Conservation (phyloP, 2,113 vertebrate species). For the Sorex fumeus region DNA sequence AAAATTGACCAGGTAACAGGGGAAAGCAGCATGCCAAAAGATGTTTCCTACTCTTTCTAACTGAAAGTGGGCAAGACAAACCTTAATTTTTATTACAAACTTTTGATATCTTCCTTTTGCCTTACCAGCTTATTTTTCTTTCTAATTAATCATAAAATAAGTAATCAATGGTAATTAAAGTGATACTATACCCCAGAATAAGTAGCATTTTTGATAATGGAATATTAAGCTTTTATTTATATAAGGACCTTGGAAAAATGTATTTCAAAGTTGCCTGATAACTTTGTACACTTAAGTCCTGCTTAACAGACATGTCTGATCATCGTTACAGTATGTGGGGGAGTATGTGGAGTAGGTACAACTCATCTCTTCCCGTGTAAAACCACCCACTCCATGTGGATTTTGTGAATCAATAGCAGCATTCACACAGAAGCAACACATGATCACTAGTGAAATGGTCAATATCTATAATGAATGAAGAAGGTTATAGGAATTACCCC, state of each 20-base stretch:
- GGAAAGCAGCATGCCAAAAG: background rate
- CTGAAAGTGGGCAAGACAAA: background rate
- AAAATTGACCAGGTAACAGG: background rate
- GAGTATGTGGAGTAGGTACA: fast-evolving
- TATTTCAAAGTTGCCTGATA: background rate
- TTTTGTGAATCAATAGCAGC: background rate
- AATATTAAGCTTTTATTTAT: background rate
- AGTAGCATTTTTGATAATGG: background rate
- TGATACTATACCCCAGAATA: fast-evolving
- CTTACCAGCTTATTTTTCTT: background rate
- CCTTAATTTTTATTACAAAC: too few species aligned
- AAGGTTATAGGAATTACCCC: background rate
- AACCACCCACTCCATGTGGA: background rate
- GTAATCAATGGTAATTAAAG: too few species aligned
- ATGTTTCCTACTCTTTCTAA: background rate
- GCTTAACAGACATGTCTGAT: background rate
- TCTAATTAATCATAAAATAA: background rate
- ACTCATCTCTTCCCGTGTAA: background rate
- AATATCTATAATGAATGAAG: background rate
- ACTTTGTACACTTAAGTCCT: fast-evolving
- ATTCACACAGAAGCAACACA: background rate
- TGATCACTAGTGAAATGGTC: background rate
- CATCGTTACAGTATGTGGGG: background rate
- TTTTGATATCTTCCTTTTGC: fast-evolving
- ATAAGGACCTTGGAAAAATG: background rate